phyloP scores from a whole-genome alignment of 2,888 invertebrate species.

The Drosophila nigritarsus region DNA sequence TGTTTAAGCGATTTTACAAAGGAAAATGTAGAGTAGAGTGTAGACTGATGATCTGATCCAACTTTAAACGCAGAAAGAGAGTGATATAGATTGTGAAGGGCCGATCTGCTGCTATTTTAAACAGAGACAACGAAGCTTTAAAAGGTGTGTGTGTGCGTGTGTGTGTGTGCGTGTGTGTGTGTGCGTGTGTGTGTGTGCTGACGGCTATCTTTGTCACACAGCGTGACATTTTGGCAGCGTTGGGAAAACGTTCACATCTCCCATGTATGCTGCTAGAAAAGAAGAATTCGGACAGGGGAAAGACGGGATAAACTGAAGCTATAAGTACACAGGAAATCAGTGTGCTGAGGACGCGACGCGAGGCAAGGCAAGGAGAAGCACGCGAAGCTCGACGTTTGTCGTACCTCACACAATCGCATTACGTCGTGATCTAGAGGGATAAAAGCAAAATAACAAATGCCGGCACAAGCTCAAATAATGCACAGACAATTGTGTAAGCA shows the following conservation, averaged over 20 bases:
- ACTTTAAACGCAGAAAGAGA: not conserved
- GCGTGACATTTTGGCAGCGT: slow-evolving; percentile 47
- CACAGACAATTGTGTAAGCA: slow-evolving; percentile 76
- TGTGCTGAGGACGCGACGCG: slow-evolving; percentile 28
- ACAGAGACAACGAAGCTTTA: slow-evolving; percentile 2
- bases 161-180: not conserved
- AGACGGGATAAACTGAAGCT: not conserved
- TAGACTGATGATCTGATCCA: slow-evolving; percentile 13
- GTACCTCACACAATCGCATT: slow-evolving; percentile 69
- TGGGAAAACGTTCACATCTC: slow-evolving; percentile 32
- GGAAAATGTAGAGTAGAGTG: not conserved
- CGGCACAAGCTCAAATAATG: slow-evolving; percentile 74
- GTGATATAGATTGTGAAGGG: not conserved
- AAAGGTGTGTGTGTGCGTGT: slow-evolving; percentile 12
- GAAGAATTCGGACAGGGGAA: not conserved
- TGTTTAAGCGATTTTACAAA: not conserved
- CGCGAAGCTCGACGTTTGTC: slow-evolving; percentile 30
- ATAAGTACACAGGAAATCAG: slow-evolving; percentile 41
- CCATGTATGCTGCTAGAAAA: not conserved
- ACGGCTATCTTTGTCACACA: slow-evolving; percentile 41
- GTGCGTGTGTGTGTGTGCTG: slow-evolving; percentile 17
- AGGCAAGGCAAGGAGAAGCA: slow-evolving; percentile 23
- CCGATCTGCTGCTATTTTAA: slow-evolving; percentile 3
- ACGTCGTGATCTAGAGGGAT: slow-evolving; percentile 65
- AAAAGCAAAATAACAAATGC: slow-evolving; percentile 74